Evolutionary conservation across 2,113 vertebrate species (phyloP), one percentile per base, ranked within the genome.

Genomic region (Elgaria multicarinata): DNA sequence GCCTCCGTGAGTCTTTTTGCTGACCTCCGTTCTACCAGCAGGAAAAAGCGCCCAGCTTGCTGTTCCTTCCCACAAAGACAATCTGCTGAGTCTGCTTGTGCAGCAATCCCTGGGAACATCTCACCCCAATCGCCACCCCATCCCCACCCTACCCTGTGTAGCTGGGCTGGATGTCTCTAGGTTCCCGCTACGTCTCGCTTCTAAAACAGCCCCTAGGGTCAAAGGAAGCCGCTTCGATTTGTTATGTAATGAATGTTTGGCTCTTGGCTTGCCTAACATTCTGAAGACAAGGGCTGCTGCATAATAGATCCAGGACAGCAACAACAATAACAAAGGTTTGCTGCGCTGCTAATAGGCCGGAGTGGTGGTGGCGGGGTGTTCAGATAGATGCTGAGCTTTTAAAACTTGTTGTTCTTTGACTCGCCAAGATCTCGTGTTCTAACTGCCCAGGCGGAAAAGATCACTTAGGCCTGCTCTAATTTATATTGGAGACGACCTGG

Each of bases 171-270:
- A 85, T 87, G 77, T 91, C 69, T 83, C 55, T 7, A 0, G 64
- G 83, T 64, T 67, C 7, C 0, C 78, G 75, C 91, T 93, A 80
- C 90, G 94, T 90, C 91, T 79, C 69, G 31, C 46, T 77, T 62
- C 78, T 20, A 31, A 74, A 81, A 53, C 3, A 81, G 87, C 84
- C 44, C 9, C 53, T 77, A 58, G 58, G 74, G 90, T 90, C 93
- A 94, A 67, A 18, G 0, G 42, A 26, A 2, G 75, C 13, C 0
- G 75, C 66, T 90, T 89, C 77, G 75, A 88, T 86, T 86, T 84
- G 85, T 96, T 95, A 95, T 6, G 0, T 89, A 95, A 95, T 83
- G 64, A 76, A 91, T 46, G 39, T 55, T 83, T 50, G 89, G 90
- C 76, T 93, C 22, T 0, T 33, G 50, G 89, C 86, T 77, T 74